These are phyloP conservation scores for Gadus macrocephalus DNA, from an alignment of 2,113 vertebrate genomes.

Conservation along the genomic window DNA sequence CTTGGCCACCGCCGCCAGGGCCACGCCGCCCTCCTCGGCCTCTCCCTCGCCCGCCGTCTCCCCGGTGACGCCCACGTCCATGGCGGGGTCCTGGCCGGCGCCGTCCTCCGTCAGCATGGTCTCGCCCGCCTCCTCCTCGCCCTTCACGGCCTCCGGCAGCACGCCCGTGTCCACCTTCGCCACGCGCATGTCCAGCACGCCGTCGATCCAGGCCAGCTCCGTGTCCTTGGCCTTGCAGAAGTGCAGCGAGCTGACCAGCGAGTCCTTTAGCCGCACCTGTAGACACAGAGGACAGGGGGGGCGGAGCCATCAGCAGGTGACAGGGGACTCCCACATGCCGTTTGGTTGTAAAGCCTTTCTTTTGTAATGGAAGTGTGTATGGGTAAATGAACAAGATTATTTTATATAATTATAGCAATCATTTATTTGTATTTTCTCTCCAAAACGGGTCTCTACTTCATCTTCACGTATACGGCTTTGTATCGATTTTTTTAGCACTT, in stretches of 20 bases:
- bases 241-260: slow-evolving; percentile 95
- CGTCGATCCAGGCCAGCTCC: slow-evolving; percentile 95
- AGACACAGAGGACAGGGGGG: not conserved
- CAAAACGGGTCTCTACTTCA: too few species aligned
- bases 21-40: slow-evolving; percentile 74
- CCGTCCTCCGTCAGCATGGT: slow-evolving; percentile 65
- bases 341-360: too few species aligned
- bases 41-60: slow-evolving; percentile 48
- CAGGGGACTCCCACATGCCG: too few species aligned
- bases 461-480: too few species aligned
- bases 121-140: slow-evolving; percentile 79
- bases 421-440: too few species aligned
- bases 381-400: too few species aligned
- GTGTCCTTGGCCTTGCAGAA: slow-evolving; percentile 98
- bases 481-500: too few species aligned
- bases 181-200: slow-evolving; percentile 95
- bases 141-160: slow-evolving; percentile 86
- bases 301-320: too few species aligned
- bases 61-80: slow-evolving; percentile 73
- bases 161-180: slow-evolving; percentile 96
- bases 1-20: slow-evolving; percentile 82
- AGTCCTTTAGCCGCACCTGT: slow-evolving; percentile 96
- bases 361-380: too few species aligned
- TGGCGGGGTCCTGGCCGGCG: slow-evolving; percentile 79
- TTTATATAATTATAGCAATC: too few species aligned